Base-by-base conservation (phyloP, 1,140 invertebrate species). In the Condylostylus longicornis region DNA sequence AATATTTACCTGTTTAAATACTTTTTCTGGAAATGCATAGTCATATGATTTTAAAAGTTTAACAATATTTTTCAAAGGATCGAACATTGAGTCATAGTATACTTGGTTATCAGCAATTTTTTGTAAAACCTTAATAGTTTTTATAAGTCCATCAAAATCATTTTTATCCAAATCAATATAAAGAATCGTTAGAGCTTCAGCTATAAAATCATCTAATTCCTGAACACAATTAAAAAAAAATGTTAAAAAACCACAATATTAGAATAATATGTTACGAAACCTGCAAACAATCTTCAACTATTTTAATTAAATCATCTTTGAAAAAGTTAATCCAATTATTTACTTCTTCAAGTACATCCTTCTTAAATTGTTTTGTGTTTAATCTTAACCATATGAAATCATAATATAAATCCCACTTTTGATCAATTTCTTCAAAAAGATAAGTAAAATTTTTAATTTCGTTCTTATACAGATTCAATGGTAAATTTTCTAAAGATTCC, bases 11-110 rank as follows among this genome's bases (percentile, higher is more conserved):
- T 71, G 66, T 29, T 72, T 65, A 42, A 69, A 63, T 8, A 66
- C 66, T 22, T 70, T 71, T 47, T 83, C 77, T 0, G 68, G 65
- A 42, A 85, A 77, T 42, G 79, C 74, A 2, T 84, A 75, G n/a
- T 78, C 71, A 44, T 85, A 85, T 4, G 67, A 59, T 41, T 71
- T 73, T 2, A 87, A 58, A 2, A 85, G 56, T 34, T 81, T 71
- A 33, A 84, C 80, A 29, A 75, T 80, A 35, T 87, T 74, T 51
- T 81, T 71, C 1, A 90, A 58, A 0, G 84, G 83, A 28, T 81
- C 79, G 42, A 89, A 88, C 78, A 89, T 83, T 12, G 66, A 67
- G 40, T 77, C 71, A 2, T 73, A 76, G 9, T 55, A 57, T 10
- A 60, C 63, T 32, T 69, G 63, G 34, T 72, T 66, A 13, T 72